These are phyloP conservation scores for Heterotis niloticus DNA, from an alignment of 2,113 vertebrate species.

Conservation along the genomic window DNA sequence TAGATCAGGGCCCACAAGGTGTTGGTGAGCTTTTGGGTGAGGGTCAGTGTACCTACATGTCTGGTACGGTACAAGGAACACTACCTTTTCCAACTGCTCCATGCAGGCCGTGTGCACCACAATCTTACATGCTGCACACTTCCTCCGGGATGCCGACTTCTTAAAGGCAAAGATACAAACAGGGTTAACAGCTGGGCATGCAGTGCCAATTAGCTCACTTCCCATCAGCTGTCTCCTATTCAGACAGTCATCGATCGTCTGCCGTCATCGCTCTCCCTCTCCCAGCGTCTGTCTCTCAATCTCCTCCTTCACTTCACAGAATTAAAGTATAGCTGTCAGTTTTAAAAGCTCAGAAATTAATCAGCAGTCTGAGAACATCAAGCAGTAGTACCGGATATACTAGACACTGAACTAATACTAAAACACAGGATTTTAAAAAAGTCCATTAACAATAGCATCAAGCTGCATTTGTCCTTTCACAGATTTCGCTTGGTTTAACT, in stretches of 20 bases:
- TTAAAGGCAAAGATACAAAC: conserved; percentile 59
- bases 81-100: conserved; percentile 91
- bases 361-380: background rate
- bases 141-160: conserved; percentile 92
- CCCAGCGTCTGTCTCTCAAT: background rate
- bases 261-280: background rate
- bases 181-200: background rate
- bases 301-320: background rate
- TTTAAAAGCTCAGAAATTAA: background rate
- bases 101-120: conserved; percentile 91
- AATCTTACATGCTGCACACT: conserved; percentile 94
- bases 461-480: background rate
- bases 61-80: background rate
- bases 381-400: background rate
- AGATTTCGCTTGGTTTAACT: background rate
- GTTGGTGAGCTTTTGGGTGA: background rate
- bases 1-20: no score
- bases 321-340: background rate
- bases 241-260: background rate
- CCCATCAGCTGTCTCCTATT: background rate
- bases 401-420: background rate
- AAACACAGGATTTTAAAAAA: background rate
- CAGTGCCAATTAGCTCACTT: background rate
- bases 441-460: background rate
- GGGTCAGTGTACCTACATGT: background rate